A percentile compares a stretch with the other conserved stretches of the same genome.
These are phyloP conservation scores for Hypomecis atomaria DNA, from an alignment of 2,888 invertebrate genomes.

Conservation along the genomic window DNA sequence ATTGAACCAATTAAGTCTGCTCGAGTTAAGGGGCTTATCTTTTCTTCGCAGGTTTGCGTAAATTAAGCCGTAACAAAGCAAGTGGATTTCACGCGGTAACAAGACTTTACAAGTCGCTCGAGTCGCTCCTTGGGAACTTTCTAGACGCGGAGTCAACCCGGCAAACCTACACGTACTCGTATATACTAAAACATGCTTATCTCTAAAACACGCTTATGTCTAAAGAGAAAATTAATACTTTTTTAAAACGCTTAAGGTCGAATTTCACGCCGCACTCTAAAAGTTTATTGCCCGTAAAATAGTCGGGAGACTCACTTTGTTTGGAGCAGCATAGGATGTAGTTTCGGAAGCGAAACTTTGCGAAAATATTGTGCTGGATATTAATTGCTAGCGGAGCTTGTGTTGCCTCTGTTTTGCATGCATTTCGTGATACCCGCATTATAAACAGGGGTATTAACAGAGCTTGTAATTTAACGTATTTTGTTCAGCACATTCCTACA, in stretches of 20 bases:
- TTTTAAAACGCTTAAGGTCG: constrained; percentile 54
- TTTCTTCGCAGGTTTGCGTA: constrained; percentile 49
- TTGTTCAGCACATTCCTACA: constrained; percentile 48
- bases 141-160: constrained; percentile 57
- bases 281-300: constrained; percentile 72
- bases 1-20: constrained; percentile 53
- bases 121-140: constrained; percentile 56
- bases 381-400: constrained; percentile 67
- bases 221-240: constrained; percentile 56
- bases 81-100: constrained; percentile 56
- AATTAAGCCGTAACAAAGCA: constrained; percentile 57
- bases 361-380: constrained; percentile 75
- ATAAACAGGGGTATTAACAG: constrained; percentile 47
- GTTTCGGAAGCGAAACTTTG: constrained; percentile 70
- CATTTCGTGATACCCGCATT: constrained; percentile 48
- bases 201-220: constrained; percentile 40
- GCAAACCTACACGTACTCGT: constrained; percentile 25
- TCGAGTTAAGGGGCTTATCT: constrained; percentile 51
- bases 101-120: constrained; percentile 56
- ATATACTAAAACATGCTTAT: constrained; percentile 26
- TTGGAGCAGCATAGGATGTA: constrained; percentile 64
- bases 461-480: constrained; percentile 50
- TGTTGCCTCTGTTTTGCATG: constrained; percentile 57
- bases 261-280: constrained; percentile 54
- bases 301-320: constrained; percentile 70